phyloP scores from a whole-genome alignment of 2,888 invertebrate species.

The Drosophila quinaria region DNA sequence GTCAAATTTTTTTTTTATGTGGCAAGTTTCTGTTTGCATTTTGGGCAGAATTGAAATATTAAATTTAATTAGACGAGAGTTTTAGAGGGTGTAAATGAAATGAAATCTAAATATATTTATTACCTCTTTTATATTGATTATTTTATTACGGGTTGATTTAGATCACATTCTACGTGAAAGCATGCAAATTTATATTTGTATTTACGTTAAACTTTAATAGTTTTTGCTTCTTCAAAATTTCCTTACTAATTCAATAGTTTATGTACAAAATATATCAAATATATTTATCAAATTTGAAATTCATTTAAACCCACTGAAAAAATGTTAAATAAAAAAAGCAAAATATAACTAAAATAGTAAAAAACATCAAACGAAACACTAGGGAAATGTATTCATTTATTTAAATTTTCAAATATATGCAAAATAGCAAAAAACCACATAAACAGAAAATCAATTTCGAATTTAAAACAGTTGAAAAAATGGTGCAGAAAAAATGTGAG shows the following conservation, averaged over 20 bases:
- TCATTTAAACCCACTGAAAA: not conserved
- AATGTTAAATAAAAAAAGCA: not conserved
- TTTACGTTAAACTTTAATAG: too few species aligned
- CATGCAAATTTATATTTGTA: too few species aligned
- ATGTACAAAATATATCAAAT: not conserved
- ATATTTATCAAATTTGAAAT: conserved; percentile 8
- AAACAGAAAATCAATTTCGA: conserved; percentile 56
- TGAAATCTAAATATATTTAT: not conserved
- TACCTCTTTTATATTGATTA: too few species aligned
- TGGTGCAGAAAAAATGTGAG: not conserved
- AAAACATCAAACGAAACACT: conserved; percentile 20
- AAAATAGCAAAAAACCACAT: conserved; percentile 2
- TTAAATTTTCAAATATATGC: conserved; percentile 43
- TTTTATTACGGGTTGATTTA: too few species aligned
- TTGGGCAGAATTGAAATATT: not conserved
- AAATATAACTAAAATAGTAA: conserved; percentile 3
- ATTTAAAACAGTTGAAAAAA: conserved; percentile 49
- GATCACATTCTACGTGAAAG: too few species aligned
- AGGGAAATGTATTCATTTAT: conserved; percentile 34
- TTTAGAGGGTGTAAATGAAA: too few species aligned
- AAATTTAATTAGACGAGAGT: too few species aligned
- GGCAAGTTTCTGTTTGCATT: not conserved
- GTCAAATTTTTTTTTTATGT: not conserved
- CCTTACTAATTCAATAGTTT: too few species aligned
- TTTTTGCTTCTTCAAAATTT: too few species aligned